Conservation (phyloP, 2,797 vertebrate species). For the Amazonetta brasiliensis region DNA sequence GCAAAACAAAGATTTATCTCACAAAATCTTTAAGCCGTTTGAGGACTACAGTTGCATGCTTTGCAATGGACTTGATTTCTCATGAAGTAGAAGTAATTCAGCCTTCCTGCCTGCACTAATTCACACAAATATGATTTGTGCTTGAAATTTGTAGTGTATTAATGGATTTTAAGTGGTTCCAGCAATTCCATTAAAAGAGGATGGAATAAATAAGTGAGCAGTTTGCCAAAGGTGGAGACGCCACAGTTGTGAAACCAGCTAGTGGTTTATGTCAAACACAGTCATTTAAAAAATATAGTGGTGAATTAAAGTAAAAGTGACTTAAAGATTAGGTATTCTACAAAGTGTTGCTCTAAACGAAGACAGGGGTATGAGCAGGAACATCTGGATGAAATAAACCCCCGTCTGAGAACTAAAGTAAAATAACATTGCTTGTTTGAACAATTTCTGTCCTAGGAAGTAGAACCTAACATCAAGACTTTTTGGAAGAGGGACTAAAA, state of each 20-base stretch:
- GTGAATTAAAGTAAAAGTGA: conserved; percentile 56
- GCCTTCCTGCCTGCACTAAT: background rate
- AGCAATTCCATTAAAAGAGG: conserved; percentile 65
- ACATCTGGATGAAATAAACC: conserved; percentile 67
- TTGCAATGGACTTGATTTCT: background rate
- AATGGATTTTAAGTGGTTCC: conserved; percentile 67
- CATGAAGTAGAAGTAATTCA: background rate
- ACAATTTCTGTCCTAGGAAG: conserved; percentile 27
- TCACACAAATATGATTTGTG: background rate
- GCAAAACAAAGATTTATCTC: background rate
- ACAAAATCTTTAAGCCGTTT: background rate
- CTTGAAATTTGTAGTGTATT: conserved; percentile 48
- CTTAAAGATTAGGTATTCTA: conserved; percentile 28
- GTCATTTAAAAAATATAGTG: background rate
- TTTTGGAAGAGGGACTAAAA: background rate
- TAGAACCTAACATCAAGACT: conserved; percentile 5
- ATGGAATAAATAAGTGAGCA: conserved; percentile 16
- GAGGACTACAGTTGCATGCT: background rate
- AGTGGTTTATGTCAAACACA: conserved; percentile 71
- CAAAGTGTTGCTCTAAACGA: conserved; percentile 28
- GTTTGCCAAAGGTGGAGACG: conserved; percentile 60
- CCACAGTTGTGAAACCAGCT: conserved; percentile 50
- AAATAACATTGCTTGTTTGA: conserved; percentile 47
- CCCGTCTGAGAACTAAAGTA: conserved; percentile 52
- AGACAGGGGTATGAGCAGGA: conserved; percentile 49